Percentiles rank a stretch among this genome's conserved stretches.
These are phyloP conservation scores for Caretta caretta DNA, from an alignment of 2,113 vertebrate species.

Conservation along the genomic window DNA sequence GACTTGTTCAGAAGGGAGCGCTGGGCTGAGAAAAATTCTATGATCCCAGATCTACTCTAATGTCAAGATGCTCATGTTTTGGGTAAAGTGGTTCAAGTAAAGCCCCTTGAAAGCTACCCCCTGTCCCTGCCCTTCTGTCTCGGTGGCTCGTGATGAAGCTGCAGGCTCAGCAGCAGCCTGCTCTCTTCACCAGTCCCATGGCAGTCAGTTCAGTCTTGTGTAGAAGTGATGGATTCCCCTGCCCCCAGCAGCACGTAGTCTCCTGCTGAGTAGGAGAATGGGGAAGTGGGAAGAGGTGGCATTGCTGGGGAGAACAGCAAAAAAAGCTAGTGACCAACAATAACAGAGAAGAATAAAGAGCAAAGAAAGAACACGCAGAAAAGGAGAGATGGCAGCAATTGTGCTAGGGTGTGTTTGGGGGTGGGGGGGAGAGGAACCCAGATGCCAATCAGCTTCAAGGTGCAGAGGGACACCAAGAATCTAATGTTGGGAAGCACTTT, in stretches of 20 bases:
- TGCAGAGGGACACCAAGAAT: accelerated
- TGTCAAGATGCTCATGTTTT: background rate
- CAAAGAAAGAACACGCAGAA: background rate
- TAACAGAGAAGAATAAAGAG: background rate
- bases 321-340: background rate
- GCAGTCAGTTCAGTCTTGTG: constrained; percentile 55
- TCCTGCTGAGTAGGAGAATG: background rate
- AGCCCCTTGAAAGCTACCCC: background rate
- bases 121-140: background rate
- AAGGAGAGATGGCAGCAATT: background rate
- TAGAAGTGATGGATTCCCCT: constrained; percentile 26
- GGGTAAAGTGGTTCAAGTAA: background rate
- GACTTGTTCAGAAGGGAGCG: background rate
- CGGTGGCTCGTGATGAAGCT: constrained; percentile 26
- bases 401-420: accelerated
- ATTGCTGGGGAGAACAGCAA: constrained; percentile 23
- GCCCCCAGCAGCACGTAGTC: constrained; percentile 40
- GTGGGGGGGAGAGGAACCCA: background rate
- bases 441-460: background rate
- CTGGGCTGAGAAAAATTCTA: background rate
- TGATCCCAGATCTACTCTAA: background rate
- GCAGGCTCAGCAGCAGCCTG: constrained; percentile 6
- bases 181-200: constrained; percentile 59
- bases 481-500: background rate
- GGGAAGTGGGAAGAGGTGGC: background rate